Evolutionary conservation across 2,888 invertebrate genomes (phyloP).

Genomic region (Chrysina gloriosa): DNA sequence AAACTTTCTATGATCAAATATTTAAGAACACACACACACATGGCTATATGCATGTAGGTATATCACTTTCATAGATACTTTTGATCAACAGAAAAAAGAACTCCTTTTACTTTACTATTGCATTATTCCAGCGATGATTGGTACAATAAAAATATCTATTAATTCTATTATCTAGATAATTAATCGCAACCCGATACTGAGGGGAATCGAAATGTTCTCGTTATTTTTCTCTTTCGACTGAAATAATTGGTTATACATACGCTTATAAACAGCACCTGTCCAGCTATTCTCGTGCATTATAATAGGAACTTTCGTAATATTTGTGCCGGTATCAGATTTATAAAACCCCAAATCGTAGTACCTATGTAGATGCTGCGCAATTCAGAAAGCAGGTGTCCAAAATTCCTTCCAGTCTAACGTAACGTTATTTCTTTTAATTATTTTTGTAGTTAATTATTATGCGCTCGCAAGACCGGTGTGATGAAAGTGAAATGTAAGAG

Average conservation of each 20-base stretch:
- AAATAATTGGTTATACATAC: conserved; percentile 6
- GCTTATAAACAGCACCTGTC: neutral
- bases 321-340: neutral
- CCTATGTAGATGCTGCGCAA: too few species aligned
- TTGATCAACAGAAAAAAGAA: neutral
- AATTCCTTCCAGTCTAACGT: too few species aligned
- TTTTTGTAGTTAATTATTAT: neutral
- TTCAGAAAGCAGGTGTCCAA: too few species aligned
- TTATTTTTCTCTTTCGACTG: conserved; percentile 9
- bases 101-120: neutral
- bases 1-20: neutral
- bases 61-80: neutral
- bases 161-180: conserved; percentile 12
- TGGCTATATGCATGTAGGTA: neutral
- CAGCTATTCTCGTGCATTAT: neutral
- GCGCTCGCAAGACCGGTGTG: neutral
- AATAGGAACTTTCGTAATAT: conserved; percentile 5
- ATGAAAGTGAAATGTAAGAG: neutral
- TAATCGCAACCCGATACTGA: neutral
- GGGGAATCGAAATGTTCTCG: neutral
- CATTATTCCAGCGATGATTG: neutral
- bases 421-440: too few species aligned
- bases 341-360: too few species aligned
- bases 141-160: conserved; percentile 4
- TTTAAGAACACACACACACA: neutral